Evolutionary conservation across 2,113 vertebrate genomes (phyloP), one percentile per base, ranked within the genome.

Genomic region (Urocolius indicus): DNA sequence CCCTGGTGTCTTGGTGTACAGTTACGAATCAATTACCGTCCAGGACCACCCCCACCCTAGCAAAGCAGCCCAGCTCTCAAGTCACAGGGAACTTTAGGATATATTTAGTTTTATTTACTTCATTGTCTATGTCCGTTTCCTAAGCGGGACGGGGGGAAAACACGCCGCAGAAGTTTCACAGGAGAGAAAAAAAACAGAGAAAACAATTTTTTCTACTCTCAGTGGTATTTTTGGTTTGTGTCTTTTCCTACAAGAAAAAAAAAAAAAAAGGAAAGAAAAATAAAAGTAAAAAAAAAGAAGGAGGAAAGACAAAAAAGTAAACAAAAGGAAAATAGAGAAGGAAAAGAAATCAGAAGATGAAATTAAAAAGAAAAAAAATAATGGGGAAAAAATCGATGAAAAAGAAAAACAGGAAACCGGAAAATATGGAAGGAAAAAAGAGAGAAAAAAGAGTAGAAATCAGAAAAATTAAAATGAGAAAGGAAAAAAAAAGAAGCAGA

Each of bases 1-100:
- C 26, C 43, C 65, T 1, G 30, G 46, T 14, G 73, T 81, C n/a
- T 77, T 36, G 63, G 84, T 48, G 73, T 2, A 3, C 52, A 13
- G 91, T 86, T 95, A 89, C 61, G 91, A 94, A 84, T 84, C 93
- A 89, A 87, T 89, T 90, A 91, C 65, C 36, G 3, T 0, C 16
- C 57, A 4, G 84, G 93, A 93, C 87, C 91, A 92, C 87, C 79
- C 87, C 76, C 68, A 14, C 87, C 82, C 80, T 58, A 10, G 58
- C 71, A 17, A 30, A 10, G 88, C 54, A n/a, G n/a, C 66, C 58
- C 15, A 12, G 27, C 6, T 91, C 15, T 29, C 41, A 8, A 68
- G 46, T 38, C 67, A n/a, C 18, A 3, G 46, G 34, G 6, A 92
- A 51, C 23, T 34, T 27, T 30, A 46, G 43, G 30, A 34, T 86